Base-by-base conservation (phyloP, 2,888 invertebrate species). In the Drosophila bunnanda region DNA sequence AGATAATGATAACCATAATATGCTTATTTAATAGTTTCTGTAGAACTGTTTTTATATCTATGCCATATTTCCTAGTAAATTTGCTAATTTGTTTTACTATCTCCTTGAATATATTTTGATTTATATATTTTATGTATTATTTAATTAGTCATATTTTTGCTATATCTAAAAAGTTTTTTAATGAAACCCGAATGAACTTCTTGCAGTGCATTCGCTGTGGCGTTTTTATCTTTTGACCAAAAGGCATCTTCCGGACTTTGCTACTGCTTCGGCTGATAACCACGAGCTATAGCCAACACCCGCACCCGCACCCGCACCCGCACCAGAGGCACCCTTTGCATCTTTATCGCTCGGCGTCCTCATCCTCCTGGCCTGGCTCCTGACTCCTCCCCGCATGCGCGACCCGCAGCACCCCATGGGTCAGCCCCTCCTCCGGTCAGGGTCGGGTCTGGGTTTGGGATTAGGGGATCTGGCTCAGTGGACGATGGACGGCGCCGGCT, bases 161-260 rank as follows among this genome's bases (percentile, higher is more conserved):
- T 4, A 12, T 30, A 30, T 7, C 12, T 48, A 0, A 30, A 17
- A 4, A 12, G 2, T 15, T 44, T 25, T 15, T 44, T 25, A 15
- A 25, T 7, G 2, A 17, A 30, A 48, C 2, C n/a, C 7, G 1
- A n/a, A 2, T 1, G 4, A 1, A 43, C n/a, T 65, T 43, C 13
- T 36, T 4, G 1, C n/a, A 48, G 64, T 62, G 62, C 4, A 61
- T 50, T 41, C 4, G n/a, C 60, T 60, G 28, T 55, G 48, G 54
- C 74, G 41, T 50, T 65, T 82, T 82, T 88, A 83, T 83, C 83
- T 78, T 79, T 67, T 58, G 53, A 61, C 59, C 60, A 55, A 58
- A 68, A 68, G 64, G 77, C 71, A 73, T 78, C 85, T 82, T 83
- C 88, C 85, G 88, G 83, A 73, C 82, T 79, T 76, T 70, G 55